These are phyloP conservation scores for Labeo catla DNA, from an alignment of 2,113 vertebrate species.

Conservation along the genomic window DNA sequence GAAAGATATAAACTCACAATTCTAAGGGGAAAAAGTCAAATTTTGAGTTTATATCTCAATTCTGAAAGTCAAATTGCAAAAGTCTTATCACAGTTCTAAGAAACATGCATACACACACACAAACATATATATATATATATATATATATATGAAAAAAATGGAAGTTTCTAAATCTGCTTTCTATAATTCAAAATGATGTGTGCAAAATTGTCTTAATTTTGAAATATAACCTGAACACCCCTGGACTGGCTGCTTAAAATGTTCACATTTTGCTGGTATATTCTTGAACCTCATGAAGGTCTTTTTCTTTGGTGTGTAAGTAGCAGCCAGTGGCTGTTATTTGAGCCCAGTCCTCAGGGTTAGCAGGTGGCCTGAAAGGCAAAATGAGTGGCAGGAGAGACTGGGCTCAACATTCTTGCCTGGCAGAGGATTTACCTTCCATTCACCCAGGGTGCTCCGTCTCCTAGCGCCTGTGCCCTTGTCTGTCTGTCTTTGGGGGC, in stretches of 20 bases:
- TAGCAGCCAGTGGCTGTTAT: slow-evolving; percentile 21
- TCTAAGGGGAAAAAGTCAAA: no score
- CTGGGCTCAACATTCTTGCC: slow-evolving; percentile 26
- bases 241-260: not conserved
- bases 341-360: slow-evolving; percentile 8
- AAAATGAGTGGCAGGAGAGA: slow-evolving; percentile 38
- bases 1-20: no score
- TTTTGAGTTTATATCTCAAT: no score
- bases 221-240: no score
- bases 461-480: slow-evolving; percentile 31
- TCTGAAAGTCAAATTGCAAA: no score
- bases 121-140: no score
- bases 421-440: slow-evolving; percentile 31
- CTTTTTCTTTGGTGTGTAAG: slow-evolving; percentile 1
- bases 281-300: not conserved
- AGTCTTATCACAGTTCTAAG: no score
- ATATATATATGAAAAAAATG: no score
- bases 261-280: not conserved
- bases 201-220: no score
- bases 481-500: slow-evolving; percentile 28
- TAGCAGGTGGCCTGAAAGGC: slow-evolving; percentile 47
- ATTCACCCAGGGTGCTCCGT: slow-evolving; percentile 19
- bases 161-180: no score
- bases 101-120: no score
- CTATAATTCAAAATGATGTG: no score